Base-by-base conservation (phyloP, 2,113 vertebrate species). In the Tupaia tana region DNA sequence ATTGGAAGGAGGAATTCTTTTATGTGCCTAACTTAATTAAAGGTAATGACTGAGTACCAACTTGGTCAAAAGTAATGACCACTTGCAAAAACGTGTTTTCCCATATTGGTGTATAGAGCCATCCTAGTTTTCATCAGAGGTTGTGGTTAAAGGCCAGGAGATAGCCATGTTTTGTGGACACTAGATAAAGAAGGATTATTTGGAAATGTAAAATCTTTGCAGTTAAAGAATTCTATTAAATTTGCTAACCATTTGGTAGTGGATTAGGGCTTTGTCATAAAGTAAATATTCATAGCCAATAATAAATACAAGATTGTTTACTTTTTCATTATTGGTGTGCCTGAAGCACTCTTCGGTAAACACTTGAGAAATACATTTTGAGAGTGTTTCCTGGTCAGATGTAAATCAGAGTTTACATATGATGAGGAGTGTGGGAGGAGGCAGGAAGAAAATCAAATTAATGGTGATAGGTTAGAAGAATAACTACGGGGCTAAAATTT, bases 371-470 rank as follows among this genome's bases (percentile, higher is more conserved):
- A 70, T 94, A 69, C 77, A 74, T 82, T 95, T 66, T 80, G 91
- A 86, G 43, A 91, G 22, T 86, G 18, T 82, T 97, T 95, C 87
- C 90, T 95, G 81, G 85, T 96, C 74, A 95, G 67, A 96, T 94
- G 69, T 70, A 92, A 96, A 96, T 96, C 87, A 90, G 69, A 71
- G 34, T 92, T 97, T 94, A 59, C 67, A 70, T 52, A 93, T 34
- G 59, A 61, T 89, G 63, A 75, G 34, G 24, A 81, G 7, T 31
- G 27, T 95, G 29, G 24, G 31, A 81, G 11, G 14, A 84, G 11
- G 13, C 13, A 82, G 27, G 3, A 89, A 16, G 25, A 79, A 89
- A 87, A 61, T 24, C 22, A 93, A 73, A 15, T 70, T 75, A 73
- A 86, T 93, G 43, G 24, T 82, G 22, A 22, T 20, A 88, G 11